Evolutionary conservation across 2,113 vertebrate genomes (phyloP).

Genomic region (Girardinichthys multiradiatus): DNA sequence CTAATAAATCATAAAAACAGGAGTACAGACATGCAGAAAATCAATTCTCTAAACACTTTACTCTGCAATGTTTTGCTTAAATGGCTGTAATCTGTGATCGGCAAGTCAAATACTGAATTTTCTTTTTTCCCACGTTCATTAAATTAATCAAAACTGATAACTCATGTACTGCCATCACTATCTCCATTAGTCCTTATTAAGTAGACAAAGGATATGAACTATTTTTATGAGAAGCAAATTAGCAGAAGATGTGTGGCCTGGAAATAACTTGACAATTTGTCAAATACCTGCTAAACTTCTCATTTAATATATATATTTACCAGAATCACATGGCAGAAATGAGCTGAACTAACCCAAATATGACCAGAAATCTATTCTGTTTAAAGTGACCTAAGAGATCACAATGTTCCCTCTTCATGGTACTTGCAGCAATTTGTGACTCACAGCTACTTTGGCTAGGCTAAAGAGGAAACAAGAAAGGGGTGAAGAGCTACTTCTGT

Average conservation of each 20-base stretch:
- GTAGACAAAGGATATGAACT: no score
- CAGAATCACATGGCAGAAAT: not conserved
- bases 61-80: no score
- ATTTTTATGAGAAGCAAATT: no score
- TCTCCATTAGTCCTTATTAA: not conserved
- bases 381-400: not conserved
- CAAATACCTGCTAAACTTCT: not conserved
- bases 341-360: not conserved
- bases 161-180: not conserved
- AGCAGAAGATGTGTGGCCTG: not conserved
- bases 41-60: no score
- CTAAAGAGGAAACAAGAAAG: constrained; percentile 1
- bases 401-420: not conserved
- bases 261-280: not conserved
- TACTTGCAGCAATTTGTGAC: not conserved
- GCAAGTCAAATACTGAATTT: not conserved
- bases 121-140: not conserved
- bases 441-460: not conserved
- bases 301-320: not conserved
- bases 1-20: not conserved
- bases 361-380: not conserved
- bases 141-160: not conserved
- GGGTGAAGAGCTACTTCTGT: constrained; percentile 5
- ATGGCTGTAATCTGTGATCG: not conserved
- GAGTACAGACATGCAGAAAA: no score